Conservation (phyloP, 2,888 invertebrate species). For the Camponotus fellah region DNA sequence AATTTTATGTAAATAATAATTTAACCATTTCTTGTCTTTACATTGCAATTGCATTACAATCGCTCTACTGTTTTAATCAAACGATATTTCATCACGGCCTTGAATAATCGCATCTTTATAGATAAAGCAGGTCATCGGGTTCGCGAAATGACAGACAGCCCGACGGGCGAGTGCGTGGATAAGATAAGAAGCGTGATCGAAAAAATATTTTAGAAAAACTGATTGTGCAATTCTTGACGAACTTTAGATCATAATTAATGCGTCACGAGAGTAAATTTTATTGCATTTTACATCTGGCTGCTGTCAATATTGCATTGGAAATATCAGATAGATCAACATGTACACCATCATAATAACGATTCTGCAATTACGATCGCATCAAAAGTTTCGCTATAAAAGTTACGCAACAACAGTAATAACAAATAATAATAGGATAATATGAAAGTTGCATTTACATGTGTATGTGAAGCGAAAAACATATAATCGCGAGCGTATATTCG, state of each 20-base stretch:
- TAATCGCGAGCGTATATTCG: background rate
- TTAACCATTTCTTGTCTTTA: background rate
- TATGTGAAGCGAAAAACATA: background rate
- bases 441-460: background rate
- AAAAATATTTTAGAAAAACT: background rate
- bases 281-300: conserved; percentile 13
- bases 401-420: conserved; percentile 2
- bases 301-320: background rate
- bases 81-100: conserved; percentile 20
- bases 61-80: background rate
- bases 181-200: background rate
- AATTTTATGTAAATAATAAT: background rate
- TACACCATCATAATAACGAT: conserved; percentile 23
- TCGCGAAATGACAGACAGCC: conserved; percentile 33
- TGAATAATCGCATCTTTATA: conserved; percentile 13
- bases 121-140: conserved; percentile 31
- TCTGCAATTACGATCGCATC: background rate
- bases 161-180: background rate
- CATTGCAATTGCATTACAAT: background rate
- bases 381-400: background rate
- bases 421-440: background rate
- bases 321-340: conserved; percentile 20
- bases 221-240: background rate
- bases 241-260: background rate
- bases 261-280: background rate